phyloP scores from a whole-genome alignment of 2,797 vertebrate genomes.

The Takifugu rubripes region DNA sequence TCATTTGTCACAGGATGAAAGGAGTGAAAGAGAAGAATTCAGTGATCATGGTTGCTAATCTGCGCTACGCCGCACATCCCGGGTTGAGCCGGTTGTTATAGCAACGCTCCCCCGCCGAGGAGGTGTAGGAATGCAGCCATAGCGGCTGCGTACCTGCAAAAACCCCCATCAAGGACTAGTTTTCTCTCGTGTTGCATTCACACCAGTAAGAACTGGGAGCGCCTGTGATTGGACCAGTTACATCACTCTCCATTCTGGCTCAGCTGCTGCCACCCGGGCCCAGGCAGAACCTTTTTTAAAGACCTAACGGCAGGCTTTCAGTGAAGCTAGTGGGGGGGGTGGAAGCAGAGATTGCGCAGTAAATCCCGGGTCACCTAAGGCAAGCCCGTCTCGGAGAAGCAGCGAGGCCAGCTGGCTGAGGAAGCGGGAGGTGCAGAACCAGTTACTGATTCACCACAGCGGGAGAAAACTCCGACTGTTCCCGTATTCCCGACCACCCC shows the following conservation, averaged over 20 bases:
- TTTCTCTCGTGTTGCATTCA: too few relatives aligned
- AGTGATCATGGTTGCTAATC: too few relatives aligned
- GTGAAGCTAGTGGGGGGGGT: neutral
- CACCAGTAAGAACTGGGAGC: too few relatives aligned
- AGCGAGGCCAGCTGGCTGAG: conserved; percentile 2
- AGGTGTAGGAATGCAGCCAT: too few relatives aligned
- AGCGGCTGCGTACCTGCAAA: too few relatives aligned
- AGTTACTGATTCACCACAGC: conserved; percentile 5
- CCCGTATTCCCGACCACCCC: too few relatives aligned
- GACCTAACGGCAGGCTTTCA: conserved; percentile 25
- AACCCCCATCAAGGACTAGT: too few relatives aligned
- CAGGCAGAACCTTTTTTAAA: conserved; percentile 15
- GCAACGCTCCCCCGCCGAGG: too few relatives aligned
- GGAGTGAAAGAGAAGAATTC: conserved; percentile 1
- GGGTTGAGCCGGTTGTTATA: too few relatives aligned
- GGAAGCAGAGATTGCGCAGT: conserved; percentile 23
- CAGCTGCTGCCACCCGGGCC: conserved; percentile 5
- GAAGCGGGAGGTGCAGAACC: conserved; percentile 10
- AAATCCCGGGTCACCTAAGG: conserved; percentile 30
- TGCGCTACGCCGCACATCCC: too few relatives aligned
- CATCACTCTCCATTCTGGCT: conserved; percentile 2
- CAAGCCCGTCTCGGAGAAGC: conserved; percentile 17
- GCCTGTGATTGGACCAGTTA: too few relatives aligned
- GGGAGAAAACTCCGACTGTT: neutral
- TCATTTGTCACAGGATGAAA: conserved; percentile 55